phyloP scores from a whole-genome alignment of 2,888 invertebrate genomes.

The Phrixothrix hirtus region DNA sequence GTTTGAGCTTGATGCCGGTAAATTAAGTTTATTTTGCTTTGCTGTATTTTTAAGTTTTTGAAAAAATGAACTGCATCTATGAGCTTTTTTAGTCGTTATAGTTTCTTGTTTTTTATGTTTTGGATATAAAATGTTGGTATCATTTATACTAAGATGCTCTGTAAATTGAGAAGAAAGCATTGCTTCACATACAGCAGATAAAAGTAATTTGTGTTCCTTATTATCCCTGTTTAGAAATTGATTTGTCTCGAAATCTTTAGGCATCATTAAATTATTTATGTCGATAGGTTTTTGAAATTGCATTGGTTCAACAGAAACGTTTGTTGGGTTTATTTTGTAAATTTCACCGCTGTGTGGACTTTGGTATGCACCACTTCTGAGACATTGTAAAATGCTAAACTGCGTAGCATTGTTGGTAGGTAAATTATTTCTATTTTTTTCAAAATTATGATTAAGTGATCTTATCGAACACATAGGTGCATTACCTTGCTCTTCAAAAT shows the following conservation, averaged over 20 bases:
- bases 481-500: too few species aligned
- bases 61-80: too few species aligned
- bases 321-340: slow-evolving; percentile 17
- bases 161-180: slow-evolving; percentile 18
- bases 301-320: slow-evolving; percentile 1
- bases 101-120: too few species aligned
- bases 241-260: neutral
- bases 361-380: slow-evolving; percentile 2
- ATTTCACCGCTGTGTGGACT: slow-evolving; percentile 29
- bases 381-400: slow-evolving; percentile 1
- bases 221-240: slow-evolving; percentile 3
- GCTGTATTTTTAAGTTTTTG: too few species aligned
- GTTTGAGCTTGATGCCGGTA: too few species aligned
- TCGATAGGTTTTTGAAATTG: slow-evolving; percentile 22
- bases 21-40: too few species aligned
- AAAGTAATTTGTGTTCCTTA: slow-evolving; percentile 22
- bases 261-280: slow-evolving; percentile 10
- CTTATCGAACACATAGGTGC: too few species aligned
- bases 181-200: slow-evolving; percentile 30
- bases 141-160: too few species aligned
- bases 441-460: neutral
- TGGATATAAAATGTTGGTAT: too few species aligned
- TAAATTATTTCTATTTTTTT: neutral
- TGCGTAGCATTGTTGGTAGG: neutral
- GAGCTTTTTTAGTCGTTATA: too few species aligned